These are phyloP conservation scores for Microcebus murinus DNA, from an alignment of 2,113 vertebrate species.

Conservation along the genomic window DNA sequence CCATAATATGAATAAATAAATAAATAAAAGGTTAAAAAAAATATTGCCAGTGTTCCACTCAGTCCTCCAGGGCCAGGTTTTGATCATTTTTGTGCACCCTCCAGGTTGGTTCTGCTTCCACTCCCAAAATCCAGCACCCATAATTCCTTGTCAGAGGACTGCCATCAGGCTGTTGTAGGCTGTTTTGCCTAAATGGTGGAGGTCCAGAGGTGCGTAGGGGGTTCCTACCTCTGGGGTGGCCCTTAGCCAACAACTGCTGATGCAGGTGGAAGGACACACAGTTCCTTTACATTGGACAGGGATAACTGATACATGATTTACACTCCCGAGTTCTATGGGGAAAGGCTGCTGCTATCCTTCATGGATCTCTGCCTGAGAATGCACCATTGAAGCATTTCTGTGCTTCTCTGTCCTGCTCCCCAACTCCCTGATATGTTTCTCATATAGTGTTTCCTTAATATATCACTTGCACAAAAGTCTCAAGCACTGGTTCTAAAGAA, in stretches of 20 bases:
- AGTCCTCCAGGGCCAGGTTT: background rate
- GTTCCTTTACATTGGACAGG: background rate
- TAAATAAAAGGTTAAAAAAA: background rate
- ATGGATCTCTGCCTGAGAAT: no score
- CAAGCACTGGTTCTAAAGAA: background rate
- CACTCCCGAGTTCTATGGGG: background rate
- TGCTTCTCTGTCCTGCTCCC: background rate
- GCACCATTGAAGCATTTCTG: background rate
- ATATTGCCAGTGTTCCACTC: no score
- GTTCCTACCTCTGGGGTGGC: background rate
- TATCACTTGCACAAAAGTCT: background rate
- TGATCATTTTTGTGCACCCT: background rate
- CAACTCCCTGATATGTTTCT: background rate
- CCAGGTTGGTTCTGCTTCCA: background rate
- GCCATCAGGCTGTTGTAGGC: no score
- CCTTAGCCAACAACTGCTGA: background rate
- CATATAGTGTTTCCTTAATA: background rate
- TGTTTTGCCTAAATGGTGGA: background rate
- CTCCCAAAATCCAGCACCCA: background rate
- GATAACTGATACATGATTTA: background rate
- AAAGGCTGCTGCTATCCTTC: background rate
- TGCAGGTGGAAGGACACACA: background rate
- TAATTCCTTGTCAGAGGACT: background rate
- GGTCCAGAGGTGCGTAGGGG: background rate
- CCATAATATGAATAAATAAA: no score